Percentiles rank a stretch among this genome's conserved stretches.
Evolutionary conservation across 1,140 invertebrate species (phyloP).

Genomic region (Coptotermes formosanus): DNA sequence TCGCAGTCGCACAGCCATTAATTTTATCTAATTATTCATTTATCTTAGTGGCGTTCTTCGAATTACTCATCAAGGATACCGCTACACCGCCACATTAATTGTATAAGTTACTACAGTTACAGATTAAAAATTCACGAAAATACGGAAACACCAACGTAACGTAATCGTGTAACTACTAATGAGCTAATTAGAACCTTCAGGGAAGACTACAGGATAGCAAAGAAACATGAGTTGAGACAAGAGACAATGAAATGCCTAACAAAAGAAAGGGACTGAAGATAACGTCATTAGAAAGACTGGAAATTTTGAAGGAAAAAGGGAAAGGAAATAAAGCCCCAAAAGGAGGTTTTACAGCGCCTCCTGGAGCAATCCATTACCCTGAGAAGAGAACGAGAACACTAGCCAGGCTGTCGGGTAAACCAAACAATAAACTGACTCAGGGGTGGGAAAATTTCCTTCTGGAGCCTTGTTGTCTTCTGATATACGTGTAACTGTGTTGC

Average conservation of each 20-base stretch:
- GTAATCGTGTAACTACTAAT: not conserved
- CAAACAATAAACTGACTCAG: not conserved
- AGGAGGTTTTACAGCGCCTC: not conserved
- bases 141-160: not conserved
- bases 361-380: not conserved
- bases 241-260: not conserved
- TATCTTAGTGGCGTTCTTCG: not conserved
- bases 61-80: not conserved
- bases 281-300: not conserved
- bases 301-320: not conserved
- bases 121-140: not conserved
- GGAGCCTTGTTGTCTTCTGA: too few species aligned
- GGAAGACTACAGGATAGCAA: not conserved
- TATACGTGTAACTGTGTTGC: too few species aligned
- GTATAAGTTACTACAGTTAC: not conserved
- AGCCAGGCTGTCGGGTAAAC: not conserved
- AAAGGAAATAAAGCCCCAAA: not conserved
- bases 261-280: not conserved
- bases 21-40: not conserved
- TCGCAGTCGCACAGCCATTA: not conserved
- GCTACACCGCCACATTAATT: constrained; percentile 6
- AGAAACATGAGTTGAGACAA: not conserved
- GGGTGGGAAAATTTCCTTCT: not conserved
- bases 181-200: not conserved
- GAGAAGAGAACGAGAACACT: not conserved